These are phyloP conservation scores for Otolemur garnettii DNA, from an alignment of 2,113 vertebrate species.

Conservation along the genomic window DNA sequence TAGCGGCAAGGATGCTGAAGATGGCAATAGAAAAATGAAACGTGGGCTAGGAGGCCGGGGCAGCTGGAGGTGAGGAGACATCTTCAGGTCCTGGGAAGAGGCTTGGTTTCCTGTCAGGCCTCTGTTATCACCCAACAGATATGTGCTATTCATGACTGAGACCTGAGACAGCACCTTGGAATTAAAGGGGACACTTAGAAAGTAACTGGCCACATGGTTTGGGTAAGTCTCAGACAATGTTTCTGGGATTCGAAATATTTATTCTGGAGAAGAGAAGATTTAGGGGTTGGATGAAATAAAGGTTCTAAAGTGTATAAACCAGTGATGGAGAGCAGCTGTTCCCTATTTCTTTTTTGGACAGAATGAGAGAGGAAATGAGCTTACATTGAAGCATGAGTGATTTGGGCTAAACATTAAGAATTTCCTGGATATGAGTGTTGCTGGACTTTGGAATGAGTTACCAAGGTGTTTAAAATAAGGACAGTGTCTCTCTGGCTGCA, in stretches of 20 bases:
- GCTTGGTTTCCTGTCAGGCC: background rate
- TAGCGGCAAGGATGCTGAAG: background rate
- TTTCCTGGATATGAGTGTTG: conserved; percentile 59
- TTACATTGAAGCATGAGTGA: conserved; percentile 38
- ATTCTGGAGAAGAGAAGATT: conserved; percentile 50
- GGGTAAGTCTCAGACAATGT: conserved; percentile 3
- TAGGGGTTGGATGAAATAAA: background rate
- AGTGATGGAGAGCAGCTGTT: conserved; percentile 23
- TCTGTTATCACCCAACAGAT: accelerated
- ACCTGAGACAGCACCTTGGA: background rate
- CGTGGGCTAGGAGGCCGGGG: background rate
- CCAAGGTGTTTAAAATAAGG: conserved; percentile 34
- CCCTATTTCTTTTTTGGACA: conserved; percentile 59
- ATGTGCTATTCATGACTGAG: background rate
- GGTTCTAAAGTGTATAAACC: background rate
- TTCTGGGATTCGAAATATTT: conserved; percentile 31
- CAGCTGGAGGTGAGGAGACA: background rate
- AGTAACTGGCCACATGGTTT: background rate
- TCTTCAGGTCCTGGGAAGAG: background rate
- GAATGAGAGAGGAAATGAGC: conserved; percentile 43
- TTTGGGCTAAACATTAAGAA: conserved; percentile 45
- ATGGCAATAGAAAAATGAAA: accelerated
- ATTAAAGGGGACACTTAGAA: background rate
- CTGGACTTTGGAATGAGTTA: background rate
- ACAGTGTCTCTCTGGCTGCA: background rate